Evolutionary conservation across 1,140 invertebrate genomes (phyloP).

Genomic region (Trichogramma pretiosum): DNA sequence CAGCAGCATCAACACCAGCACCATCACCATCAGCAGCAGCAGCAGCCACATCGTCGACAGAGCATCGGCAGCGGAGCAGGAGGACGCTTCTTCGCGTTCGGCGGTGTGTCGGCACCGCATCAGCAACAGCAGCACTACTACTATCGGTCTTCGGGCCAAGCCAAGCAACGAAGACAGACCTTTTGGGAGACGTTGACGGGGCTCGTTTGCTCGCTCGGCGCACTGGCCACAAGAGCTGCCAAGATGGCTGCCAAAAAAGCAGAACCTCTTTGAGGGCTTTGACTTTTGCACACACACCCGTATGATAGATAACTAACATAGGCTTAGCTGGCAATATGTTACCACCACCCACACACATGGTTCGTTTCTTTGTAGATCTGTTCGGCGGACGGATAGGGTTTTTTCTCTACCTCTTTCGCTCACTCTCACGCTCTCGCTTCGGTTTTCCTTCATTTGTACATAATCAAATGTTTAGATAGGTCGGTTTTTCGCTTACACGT

Average conservation of each 20-base stretch:
- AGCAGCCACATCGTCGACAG: background rate
- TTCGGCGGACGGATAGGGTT: too few species aligned
- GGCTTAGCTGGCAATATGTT: too few species aligned
- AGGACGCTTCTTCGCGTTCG: too few species aligned
- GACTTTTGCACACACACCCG: too few species aligned
- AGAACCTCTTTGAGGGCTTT: slow-evolving; percentile 33
- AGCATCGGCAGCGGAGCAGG: background rate
- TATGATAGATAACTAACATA: too few species aligned
- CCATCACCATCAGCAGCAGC: background rate
- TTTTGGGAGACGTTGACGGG: slow-evolving; percentile 42
- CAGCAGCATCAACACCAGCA: background rate
- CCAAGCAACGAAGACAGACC: slow-evolving; percentile 26
- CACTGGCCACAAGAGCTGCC: slow-evolving; percentile 39
- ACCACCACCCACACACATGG: too few species aligned
- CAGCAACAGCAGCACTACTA: background rate
- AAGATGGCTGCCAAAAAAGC: slow-evolving; percentile 36
- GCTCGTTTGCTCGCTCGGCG: slow-evolving; percentile 43
- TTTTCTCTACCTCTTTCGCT: background rate
- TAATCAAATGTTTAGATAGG: too few species aligned
- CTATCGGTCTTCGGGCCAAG: background rate
- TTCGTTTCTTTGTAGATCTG: too few species aligned
- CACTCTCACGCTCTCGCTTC: background rate
- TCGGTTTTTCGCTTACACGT: background rate
- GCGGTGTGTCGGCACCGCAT: too few species aligned
- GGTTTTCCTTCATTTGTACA: too few species aligned